Evolutionary conservation across 2,113 vertebrate genomes (phyloP).

Genomic region (Dryoscopus gambensis): DNA sequence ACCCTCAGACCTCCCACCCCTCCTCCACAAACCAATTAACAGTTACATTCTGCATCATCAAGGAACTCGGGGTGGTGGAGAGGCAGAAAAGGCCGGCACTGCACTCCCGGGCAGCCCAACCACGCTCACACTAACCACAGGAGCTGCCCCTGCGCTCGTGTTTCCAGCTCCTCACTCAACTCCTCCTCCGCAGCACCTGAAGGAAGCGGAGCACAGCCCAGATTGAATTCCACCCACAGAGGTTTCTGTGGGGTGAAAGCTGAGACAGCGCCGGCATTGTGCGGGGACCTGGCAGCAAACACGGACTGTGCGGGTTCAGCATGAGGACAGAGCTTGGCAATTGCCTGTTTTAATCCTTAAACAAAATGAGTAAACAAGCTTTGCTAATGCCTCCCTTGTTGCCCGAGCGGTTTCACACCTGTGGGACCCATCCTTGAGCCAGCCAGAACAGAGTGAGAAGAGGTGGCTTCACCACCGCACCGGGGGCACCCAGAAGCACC

Average conservation of each 20-base stretch:
- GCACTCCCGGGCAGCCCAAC: not conserved
- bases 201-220: not conserved
- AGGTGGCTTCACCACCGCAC: not conserved
- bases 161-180: not conserved
- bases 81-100: not conserved
- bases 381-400: not conserved
- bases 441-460: not conserved
- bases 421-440: not conserved
- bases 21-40: not conserved
- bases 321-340: conserved; percentile 58
- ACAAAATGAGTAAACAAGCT: conserved; percentile 28
- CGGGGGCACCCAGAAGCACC: rapidly evolving
- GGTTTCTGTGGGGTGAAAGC: conserved; percentile 14
- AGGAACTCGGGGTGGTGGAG: not conserved
- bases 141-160: rapidly evolving
- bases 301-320: conserved; percentile 6
- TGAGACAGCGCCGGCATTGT: conserved; percentile 43
- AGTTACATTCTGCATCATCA: not conserved
- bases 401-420: not conserved
- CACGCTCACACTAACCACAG: rapidly evolving
- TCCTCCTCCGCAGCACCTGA: conserved; percentile 18
- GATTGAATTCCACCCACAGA: not conserved
- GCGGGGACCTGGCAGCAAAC: not conserved
- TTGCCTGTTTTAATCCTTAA: conserved; percentile 54
- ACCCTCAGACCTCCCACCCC: not conserved